Percentiles rank a stretch among this genome's conserved stretches.
These are phyloP conservation scores for Ailuropoda melanoleuca DNA, from an alignment of 2,113 vertebrate genomes.

Conservation along the genomic window DNA sequence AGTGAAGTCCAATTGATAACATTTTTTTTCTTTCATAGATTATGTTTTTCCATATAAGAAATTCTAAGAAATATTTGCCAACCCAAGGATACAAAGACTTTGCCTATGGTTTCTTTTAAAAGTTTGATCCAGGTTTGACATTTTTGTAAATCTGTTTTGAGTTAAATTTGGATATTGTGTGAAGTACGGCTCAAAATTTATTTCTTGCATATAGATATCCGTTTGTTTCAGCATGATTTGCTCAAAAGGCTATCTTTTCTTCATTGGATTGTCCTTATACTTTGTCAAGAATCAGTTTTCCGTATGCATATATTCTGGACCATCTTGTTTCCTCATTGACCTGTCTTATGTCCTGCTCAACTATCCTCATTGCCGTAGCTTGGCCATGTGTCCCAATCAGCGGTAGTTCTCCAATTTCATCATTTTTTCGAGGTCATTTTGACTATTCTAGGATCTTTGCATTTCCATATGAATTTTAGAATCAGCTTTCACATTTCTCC, in stretches of 20 bases:
- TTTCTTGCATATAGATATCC: not conserved
- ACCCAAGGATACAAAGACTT: not conserved
- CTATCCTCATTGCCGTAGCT: not conserved
- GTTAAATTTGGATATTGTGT: not conserved
- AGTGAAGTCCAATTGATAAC: not conserved
- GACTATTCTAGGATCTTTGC: not conserved
- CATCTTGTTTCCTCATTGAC: not conserved
- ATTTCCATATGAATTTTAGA: not conserved
- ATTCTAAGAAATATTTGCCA: not conserved
- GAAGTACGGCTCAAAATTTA: not conserved
- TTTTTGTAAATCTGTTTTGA: conserved; percentile 26
- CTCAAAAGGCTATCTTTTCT: not conserved
- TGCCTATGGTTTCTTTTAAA: not conserved
- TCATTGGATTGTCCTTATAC: not conserved
- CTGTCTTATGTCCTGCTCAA: not conserved
- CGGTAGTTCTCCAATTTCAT: not conserved
- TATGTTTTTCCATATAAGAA: not conserved
- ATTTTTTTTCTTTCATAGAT: not conserved
- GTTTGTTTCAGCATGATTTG: not conserved
- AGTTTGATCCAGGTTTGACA: not conserved
- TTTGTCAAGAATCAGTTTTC: not conserved
- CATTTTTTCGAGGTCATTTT: not conserved
- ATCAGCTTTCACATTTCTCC: not conserved
- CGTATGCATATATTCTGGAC: not conserved
- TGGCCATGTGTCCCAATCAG: not conserved